Percentiles rank a stretch among this genome's conserved stretches.
phyloP scores from a whole-genome alignment of 2,888 invertebrate genomes.

The Coenonympha arcania region DNA sequence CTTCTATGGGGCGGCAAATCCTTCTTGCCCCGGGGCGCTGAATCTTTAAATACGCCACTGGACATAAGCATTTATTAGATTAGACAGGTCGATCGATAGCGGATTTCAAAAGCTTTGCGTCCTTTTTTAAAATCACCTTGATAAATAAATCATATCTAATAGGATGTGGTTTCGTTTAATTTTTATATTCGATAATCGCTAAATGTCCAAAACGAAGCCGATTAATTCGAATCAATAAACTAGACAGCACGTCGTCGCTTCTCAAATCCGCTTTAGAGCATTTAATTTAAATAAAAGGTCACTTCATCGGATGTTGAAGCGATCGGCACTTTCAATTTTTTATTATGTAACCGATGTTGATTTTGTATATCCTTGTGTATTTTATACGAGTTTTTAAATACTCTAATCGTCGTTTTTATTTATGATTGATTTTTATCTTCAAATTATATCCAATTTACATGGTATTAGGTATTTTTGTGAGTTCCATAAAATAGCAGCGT shows the following conservation, averaged over 20 bases:
- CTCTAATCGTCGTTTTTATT: constrained; percentile 10
- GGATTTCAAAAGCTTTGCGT: background rate
- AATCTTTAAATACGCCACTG: too few relatives aligned
- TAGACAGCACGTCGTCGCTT: constrained; percentile 28
- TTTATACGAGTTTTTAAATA: constrained; percentile 1
- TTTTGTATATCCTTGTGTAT: constrained; percentile 20
- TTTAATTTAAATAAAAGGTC: constrained; percentile 24
- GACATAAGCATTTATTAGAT: too few relatives aligned
- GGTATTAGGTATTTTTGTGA: background rate
- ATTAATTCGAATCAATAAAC: constrained; percentile 23
- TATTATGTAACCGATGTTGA: constrained; percentile 22
- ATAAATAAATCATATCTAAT: background rate
- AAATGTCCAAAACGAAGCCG: constrained; percentile 6
- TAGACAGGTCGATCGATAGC: too few relatives aligned
- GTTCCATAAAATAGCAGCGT: background rate
- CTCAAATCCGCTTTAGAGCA: constrained; percentile 27
- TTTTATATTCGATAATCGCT: background rate
- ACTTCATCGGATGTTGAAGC: constrained; percentile 24
- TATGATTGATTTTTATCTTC: constrained; percentile 8
- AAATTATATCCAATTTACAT: constrained; percentile 2
- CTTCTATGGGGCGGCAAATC: too few relatives aligned
- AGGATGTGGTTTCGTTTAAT: background rate
- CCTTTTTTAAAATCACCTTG: background rate
- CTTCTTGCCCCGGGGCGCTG: too few relatives aligned
- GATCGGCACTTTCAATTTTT: constrained; percentile 19